A percentile compares a stretch with the other conserved stretches of the same genome.
These are phyloP conservation scores for Spialia ferax DNA, from an alignment of 2,888 invertebrate genomes.

Conservation along the genomic window DNA sequence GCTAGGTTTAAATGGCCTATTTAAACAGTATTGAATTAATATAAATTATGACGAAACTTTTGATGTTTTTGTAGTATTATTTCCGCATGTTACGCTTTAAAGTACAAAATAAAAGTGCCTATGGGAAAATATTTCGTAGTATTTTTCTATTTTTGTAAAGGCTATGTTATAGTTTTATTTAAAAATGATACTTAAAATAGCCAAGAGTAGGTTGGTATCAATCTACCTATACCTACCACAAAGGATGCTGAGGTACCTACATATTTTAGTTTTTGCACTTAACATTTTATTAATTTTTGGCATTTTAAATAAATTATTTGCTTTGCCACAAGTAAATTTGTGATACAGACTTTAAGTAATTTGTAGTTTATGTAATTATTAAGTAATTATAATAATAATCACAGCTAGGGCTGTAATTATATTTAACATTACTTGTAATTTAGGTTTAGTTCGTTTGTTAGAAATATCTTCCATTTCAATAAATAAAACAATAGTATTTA, in stretches of 20 bases:
- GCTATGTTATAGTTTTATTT: background rate
- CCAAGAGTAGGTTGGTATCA: no score
- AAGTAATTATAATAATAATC: background rate
- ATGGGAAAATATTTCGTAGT: background rate
- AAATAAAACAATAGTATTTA: constrained; percentile 49
- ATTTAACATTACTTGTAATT: background rate
- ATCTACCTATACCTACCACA: no score
- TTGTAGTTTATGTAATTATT: no score
- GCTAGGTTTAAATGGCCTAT: background rate
- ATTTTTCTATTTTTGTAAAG: background rate
- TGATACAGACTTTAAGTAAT: background rate
- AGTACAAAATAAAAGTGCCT: background rate
- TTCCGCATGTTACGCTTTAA: background rate
- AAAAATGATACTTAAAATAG: no score
- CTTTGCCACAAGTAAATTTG: background rate
- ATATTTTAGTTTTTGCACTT: no score
- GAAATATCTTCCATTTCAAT: constrained; percentile 55
- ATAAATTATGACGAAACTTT: background rate
- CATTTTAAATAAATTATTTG: background rate
- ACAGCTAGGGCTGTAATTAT: background rate
- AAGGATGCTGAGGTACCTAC: no score
- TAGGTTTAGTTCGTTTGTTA: constrained; percentile 31
- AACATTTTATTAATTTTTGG: background rate
- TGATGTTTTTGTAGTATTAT: background rate
- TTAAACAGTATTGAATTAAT: no score